These are phyloP conservation scores for Parus major DNA, from an alignment of 2,113 vertebrate genomes.

Conservation along the genomic window DNA sequence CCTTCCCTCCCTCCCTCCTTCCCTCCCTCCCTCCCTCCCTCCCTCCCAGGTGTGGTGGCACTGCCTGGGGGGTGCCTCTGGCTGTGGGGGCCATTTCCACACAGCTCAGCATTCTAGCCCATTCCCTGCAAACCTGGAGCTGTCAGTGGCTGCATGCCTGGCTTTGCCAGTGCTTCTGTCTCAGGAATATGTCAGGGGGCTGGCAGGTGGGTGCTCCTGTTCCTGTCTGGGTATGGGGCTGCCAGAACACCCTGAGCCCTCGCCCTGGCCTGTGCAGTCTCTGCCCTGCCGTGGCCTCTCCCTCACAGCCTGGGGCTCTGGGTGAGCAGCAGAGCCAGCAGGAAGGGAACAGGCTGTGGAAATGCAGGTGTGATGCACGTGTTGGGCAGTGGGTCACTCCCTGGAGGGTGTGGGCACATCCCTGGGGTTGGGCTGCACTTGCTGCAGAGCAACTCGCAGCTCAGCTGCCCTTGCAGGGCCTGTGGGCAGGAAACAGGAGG, in stretches of 20 bases:
- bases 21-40: neutral
- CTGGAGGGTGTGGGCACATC: neutral
- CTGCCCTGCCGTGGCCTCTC: neutral
- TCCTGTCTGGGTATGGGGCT: neutral
- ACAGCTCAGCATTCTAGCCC: neutral
- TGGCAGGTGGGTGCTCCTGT: neutral
- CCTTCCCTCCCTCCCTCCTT: neutral
- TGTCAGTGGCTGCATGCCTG: rapidly evolving
- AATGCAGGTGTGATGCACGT: rapidly evolving
- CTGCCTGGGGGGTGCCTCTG: rapidly evolving
- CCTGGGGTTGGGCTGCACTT: neutral
- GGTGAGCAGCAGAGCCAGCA: neutral
- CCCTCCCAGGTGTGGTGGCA: neutral
- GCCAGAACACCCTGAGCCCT: neutral
- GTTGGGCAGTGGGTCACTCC: neutral
- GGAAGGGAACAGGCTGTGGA: neutral
- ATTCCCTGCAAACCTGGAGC: neutral
- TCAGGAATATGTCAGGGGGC: neutral
- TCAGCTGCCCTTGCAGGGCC: neutral
- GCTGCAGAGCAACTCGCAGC: neutral
- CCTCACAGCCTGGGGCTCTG: rapidly evolving
- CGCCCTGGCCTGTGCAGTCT: rapidly evolving
- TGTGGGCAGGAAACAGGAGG: neutral
- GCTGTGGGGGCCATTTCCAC: neutral
- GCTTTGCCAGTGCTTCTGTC: neutral